Evolutionary conservation across 2,888 invertebrate genomes (phyloP), one percentile per base, ranked within the genome.

Genomic region (Eurois occulta): DNA sequence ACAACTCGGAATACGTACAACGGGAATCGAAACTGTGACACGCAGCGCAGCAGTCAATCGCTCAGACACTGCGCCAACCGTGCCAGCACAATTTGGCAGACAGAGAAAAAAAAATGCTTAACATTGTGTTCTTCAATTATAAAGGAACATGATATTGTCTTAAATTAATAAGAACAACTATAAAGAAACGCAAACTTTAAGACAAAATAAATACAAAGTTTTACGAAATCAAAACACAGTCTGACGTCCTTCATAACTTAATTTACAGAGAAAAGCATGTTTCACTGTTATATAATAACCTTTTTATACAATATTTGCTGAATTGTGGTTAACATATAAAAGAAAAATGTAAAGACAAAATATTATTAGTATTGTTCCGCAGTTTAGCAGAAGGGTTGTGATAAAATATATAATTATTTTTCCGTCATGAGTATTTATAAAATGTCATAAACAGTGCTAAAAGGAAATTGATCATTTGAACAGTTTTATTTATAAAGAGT

Each of bases 231-330:
- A 16, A 35, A 81, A 67, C 66, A 48, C 43, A 58, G 18, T 52
- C 32, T 46, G 52, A 67, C 48, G 67, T 70, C 21, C 48, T 21
- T 71, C 46, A 77, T 38, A 32, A 62, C n/a, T 64, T 67, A 48
- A 78, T 83, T 81, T 81, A 65, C 76, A 69, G 62, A 65, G 58
- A 38, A 60, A 46, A 66, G 74, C 43, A 78, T 77, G 67, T 72
- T 78, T 60, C 21, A 67, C 43, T 73, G 48, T 73, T 52, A 62
- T 80, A n/a, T n/a, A 7, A 28, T n/a, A 16, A 48, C 64, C 6
- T 71, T 64, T 84, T 77, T 76, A 52, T 60, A 73, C n/a, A 85
- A 80, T 80, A 71, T 81, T 83, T 73, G 38, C 67, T 55, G n/a
- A 79, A 79, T 71, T 71, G 43, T 75, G 72, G 66, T 71, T 32